These are phyloP conservation scores for Lagorchestes hirsutus DNA, from an alignment of 2,797 vertebrate genomes.

Conservation along the genomic window DNA sequence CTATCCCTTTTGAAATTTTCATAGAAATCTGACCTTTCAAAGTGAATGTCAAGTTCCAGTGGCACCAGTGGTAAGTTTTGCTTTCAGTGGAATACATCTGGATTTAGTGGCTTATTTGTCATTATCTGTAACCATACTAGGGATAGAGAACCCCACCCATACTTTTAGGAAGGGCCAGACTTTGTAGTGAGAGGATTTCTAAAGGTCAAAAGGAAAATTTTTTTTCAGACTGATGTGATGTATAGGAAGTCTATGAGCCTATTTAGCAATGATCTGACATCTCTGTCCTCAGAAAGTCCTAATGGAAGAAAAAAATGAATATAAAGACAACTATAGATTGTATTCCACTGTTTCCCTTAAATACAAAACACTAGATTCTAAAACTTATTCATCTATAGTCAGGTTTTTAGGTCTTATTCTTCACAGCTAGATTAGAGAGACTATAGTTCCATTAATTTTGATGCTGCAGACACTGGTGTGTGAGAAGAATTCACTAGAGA, in stretches of 20 bases:
- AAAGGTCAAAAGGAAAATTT: background rate
- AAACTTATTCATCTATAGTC: background rate
- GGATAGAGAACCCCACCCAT: background rate
- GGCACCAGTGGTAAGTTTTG: background rate
- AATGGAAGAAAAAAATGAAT: background rate
- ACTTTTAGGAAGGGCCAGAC: background rate
- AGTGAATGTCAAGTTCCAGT: background rate
- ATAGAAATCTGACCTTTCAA: background rate
- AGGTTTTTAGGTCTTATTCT: background rate
- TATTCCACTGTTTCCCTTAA: background rate
- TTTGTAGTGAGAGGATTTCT: background rate
- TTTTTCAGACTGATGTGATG: background rate
- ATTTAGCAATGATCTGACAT: background rate
- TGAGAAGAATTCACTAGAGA: background rate
- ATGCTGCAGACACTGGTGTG: background rate
- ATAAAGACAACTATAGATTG: background rate
- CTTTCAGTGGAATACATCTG: background rate
- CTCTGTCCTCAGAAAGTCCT: slow-evolving; percentile 28
- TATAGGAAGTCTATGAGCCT: background rate
- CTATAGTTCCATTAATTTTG: background rate
- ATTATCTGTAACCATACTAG: slow-evolving; percentile 12
- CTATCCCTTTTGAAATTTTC: background rate
- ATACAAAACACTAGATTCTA: background rate
- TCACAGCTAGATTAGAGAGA: background rate
- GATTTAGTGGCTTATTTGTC: background rate